Evolutionary conservation across 2,888 invertebrate genomes (phyloP).

Genomic region (Amphipoea oculea): DNA sequence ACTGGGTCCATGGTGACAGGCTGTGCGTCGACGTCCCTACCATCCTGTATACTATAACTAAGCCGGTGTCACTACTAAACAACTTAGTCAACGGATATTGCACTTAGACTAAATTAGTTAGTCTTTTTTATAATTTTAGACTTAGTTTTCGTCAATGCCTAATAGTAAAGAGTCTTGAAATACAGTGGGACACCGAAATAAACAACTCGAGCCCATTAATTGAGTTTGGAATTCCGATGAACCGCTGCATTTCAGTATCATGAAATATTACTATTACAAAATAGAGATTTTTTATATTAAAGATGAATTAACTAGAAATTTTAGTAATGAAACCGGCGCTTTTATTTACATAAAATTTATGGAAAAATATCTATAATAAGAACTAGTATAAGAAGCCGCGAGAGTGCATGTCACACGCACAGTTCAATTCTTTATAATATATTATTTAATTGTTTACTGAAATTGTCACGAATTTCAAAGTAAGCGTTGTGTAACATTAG

Average conservation of each 20-base stretch:
- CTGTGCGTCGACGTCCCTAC: not conserved
- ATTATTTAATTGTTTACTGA: slow-evolving; percentile 49
- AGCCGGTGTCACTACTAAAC: slow-evolving; percentile 59
- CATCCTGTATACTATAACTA: slow-evolving; percentile 44
- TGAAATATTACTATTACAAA: slow-evolving; percentile 31
- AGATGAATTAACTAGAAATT: slow-evolving; percentile 31
- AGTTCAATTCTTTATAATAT: slow-evolving; percentile 42
- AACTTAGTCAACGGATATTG: slow-evolving; percentile 40
- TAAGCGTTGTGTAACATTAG: slow-evolving; percentile 53
- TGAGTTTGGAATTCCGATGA: slow-evolving; percentile 8
- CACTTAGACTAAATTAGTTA: slow-evolving; percentile 9
- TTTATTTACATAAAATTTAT: slow-evolving; percentile 63
- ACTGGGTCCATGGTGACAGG: not conserved
- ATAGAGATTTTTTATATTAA: slow-evolving; percentile 10
- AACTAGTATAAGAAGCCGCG: slow-evolving; percentile 54
- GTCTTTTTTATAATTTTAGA: slow-evolving; percentile 24
- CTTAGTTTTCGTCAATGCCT: not conserved
- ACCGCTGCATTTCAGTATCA: slow-evolving; percentile 2
- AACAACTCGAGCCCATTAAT: not conserved
- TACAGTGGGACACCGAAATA: slow-evolving; percentile 15
- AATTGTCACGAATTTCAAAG: slow-evolving; percentile 60
- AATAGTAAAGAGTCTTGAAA: slow-evolving; percentile 2
- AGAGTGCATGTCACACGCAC: slow-evolving; percentile 40
- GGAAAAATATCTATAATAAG: slow-evolving; percentile 53
- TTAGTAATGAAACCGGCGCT: slow-evolving; percentile 53